Base-by-base conservation (phyloP, 2,888 invertebrate genomes). In the Atrina japonica region DNA sequence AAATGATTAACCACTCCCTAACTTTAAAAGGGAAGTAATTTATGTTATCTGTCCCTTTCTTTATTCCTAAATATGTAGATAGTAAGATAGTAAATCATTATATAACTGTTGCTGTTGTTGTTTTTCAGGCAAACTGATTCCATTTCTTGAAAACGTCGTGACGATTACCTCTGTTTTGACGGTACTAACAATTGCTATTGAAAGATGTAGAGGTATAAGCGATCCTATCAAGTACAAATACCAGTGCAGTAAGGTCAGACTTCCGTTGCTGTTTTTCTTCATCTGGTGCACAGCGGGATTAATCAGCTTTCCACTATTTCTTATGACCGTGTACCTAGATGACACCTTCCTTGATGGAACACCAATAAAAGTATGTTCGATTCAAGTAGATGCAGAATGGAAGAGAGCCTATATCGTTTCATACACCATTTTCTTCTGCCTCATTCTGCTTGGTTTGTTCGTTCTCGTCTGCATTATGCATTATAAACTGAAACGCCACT, bases 141-240 rank as follows among this genome's bases (percentile, higher is more conserved):
- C 97, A 1, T 97, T 97, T 90, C 95, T 97, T 68, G 97, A 97
- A 91, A 92, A 96, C 88, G 95, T 96, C 0, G 97, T 97, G 27
- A 96, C 97, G 1, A 96, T 97, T 89, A 96, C 97, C 27, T 97
- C 97, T 30, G 96, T 97, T 3, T 92, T 97, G 60, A 97, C 97
- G 43, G 97, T 97, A 85, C 91, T 97, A 84, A 97, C 97, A 68
- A 97, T 97, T 90, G 96, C 96, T 59, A 96, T 97, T 90, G 97
- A 97, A 91, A 93, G 96, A 35, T 96, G 95, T 91, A 95, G 95
- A 91, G 97, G 97, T 75, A 97, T 97, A 88, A 97, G 97, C 91
- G 95, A 96, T 88, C 97, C 97, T 0, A 92, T 97, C 56, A 52
- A 60, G 27, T 96, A 68, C 1, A 70, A 75, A 16, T 64, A 56